Evolutionary conservation across 2,888 invertebrate genomes (phyloP), one percentile per base, ranked within the genome.

Genomic region (Scotopteryx bipunctaria): DNA sequence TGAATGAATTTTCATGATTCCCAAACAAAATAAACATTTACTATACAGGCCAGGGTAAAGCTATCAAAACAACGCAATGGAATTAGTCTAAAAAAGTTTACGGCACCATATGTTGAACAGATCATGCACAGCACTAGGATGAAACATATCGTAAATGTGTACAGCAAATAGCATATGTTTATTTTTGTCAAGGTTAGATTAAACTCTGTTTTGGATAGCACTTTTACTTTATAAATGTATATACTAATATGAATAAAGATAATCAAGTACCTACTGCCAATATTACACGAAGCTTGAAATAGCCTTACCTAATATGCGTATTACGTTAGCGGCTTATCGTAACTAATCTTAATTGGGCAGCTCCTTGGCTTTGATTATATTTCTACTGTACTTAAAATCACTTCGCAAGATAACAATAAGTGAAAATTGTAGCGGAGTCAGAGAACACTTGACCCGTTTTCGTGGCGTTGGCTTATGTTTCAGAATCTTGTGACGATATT

Each of bases 371-470:
- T n/a, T n/a, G n/a, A n/a, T n/a, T n/a, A n/a, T n/a, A n/a, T n/a
- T n/a, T 14, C 2, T 33, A 23, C 11, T 36, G 9, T 19, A 36
- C 19, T 4, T 9, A 9, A 15, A 48, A 38, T 23, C 17, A 43
- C 31, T 52, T 51, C 31, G 37, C 31, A 43, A 35, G 45, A 45
- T 9, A 23, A 31, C 13, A 38, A 32, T 37, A 23, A 25, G 42
- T 48, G 33, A 50, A 62, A 61, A 55, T 46, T 45, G 53, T 59
- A 61, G 66, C 68, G 59, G 64, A 69, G 37, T 41, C 40, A 40
- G 36, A 33, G 49, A 60, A 59, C 66, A 58, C 78, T 84, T 73
- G 82, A 82, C 83, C 81, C 55, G 75, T 59, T 75, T 84, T 52
- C 62, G 55, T 54, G 58, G 54, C 59, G 23, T 67, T 72, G 69